Conservation (phyloP, 2,888 invertebrate species). For the Oligia strigilis region DNA sequence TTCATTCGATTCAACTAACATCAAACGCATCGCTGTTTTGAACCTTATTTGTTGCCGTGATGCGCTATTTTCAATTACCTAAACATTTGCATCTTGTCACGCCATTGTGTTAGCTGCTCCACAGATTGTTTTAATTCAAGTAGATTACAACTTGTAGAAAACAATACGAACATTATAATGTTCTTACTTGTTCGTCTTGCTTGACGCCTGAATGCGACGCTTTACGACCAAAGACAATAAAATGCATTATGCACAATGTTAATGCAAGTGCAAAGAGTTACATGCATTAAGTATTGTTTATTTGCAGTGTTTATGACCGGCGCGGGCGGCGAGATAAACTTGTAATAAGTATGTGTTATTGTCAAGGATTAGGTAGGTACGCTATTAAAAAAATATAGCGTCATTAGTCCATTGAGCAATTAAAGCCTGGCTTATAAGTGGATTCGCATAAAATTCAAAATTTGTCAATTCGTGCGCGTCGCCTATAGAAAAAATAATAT, state of each 20-base stretch:
- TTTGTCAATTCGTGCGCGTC: too few species aligned
- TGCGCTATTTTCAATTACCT: background rate
- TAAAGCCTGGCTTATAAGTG: background rate
- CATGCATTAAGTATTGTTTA: background rate
- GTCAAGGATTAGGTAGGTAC: background rate
- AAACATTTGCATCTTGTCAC: background rate
- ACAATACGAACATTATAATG: constrained; percentile 20
- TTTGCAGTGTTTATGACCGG: constrained; percentile 2
- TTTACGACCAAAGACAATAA: constrained; percentile 46
- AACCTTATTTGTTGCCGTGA: background rate
- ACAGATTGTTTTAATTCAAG: constrained; percentile 23
- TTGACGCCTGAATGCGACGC: constrained; percentile 26
- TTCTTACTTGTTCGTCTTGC: constrained; percentile 2
- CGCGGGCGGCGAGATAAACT: background rate
- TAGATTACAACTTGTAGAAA: background rate
- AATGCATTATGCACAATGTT: constrained; percentile 33
- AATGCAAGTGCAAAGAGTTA: constrained; percentile 12
- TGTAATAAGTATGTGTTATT: background rate
- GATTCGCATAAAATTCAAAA: too few species aligned
- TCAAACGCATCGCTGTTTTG: too few species aligned
- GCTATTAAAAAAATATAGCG: too few species aligned
- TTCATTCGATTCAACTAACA: too few species aligned
- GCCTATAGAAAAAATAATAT: too few species aligned
- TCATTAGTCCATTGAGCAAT: constrained; percentile 13
- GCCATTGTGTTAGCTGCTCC: background rate